These are phyloP conservation scores for Tetragonula carbonaria DNA, from an alignment of 2,888 invertebrate species.

Conservation along the genomic window DNA sequence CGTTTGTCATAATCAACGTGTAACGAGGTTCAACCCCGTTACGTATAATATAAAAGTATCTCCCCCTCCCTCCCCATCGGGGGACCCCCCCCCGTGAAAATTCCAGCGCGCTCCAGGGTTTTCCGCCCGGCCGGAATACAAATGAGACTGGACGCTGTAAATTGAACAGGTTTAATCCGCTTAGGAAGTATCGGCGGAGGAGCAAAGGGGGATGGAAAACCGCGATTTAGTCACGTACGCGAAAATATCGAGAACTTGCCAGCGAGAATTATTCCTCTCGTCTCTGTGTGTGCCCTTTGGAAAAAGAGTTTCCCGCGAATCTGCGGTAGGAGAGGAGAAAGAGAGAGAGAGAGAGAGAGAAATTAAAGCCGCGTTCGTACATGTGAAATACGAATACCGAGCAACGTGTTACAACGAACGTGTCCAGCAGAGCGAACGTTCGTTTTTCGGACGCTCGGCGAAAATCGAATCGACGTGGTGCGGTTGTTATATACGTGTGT, in stretches of 20 bases:
- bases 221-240: constrained; percentile 35
- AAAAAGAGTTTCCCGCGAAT: background rate
- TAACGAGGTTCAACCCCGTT: background rate
- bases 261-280: constrained; percentile 8
- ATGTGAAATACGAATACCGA: background rate
- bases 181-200: constrained; percentile 30
- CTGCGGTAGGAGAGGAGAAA: rapidly evolving
- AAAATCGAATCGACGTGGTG: background rate
- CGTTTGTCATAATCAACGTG: constrained; percentile 14
- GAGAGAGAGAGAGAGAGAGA: background rate
- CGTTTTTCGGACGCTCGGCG: background rate
- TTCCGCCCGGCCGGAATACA: constrained; percentile 1
- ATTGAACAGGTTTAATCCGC: constrained; percentile 36
- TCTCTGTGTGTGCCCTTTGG: background rate
- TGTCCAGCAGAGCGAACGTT: no score
- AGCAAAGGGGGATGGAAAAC: background rate
- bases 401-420: no score
- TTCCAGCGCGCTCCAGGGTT: background rate
- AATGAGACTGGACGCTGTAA: constrained; percentile 30
- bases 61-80: no score
- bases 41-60: background rate
- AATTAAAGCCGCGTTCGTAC: background rate
- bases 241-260: constrained; percentile 15
- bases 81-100: background rate
- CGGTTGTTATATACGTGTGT: background rate